A percentile compares a stretch with the other conserved stretches of the same genome.
phyloP scores from a whole-genome alignment of 2,113 vertebrate species.

The Glaucidium brasilianum region DNA sequence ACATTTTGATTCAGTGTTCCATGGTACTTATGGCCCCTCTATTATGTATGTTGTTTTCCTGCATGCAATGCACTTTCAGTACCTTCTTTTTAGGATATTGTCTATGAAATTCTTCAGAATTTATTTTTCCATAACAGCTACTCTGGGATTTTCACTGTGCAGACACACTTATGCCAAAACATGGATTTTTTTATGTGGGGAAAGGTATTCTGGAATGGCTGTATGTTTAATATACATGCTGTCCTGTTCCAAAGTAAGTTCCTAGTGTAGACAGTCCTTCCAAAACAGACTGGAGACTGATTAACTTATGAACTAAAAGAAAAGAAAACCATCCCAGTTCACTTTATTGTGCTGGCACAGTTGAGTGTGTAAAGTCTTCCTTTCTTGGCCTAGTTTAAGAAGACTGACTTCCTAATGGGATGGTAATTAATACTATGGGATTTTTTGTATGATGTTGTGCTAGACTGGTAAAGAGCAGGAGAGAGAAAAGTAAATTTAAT shows the following conservation, averaged over 20 bases:
- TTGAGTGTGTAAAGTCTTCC: background rate
- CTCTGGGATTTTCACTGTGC: background rate
- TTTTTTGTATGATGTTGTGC: background rate
- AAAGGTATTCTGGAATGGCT: background rate
- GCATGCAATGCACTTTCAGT: background rate
- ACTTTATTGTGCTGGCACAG: background rate
- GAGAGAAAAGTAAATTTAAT: background rate
- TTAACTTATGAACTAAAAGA: background rate
- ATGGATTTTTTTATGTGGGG: accelerated
- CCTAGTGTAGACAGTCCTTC: background rate
- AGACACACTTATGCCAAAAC: background rate
- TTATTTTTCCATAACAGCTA: background rate
- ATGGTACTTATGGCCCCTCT: background rate
- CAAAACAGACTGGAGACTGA: background rate
- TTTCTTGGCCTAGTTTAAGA: background rate
- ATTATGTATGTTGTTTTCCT: background rate
- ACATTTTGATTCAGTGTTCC: background rate
- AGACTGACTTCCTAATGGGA: background rate
- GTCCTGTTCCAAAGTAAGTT: background rate
- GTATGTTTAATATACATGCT: background rate
- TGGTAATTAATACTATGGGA: background rate
- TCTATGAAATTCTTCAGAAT: background rate
- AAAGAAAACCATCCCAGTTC: background rate
- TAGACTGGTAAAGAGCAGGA: background rate
- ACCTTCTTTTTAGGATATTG: background rate